Evolutionary conservation across 2,113 vertebrate genomes (phyloP), one percentile per base, ranked within the genome.

Genomic region (Burhinus bistriatus): DNA sequence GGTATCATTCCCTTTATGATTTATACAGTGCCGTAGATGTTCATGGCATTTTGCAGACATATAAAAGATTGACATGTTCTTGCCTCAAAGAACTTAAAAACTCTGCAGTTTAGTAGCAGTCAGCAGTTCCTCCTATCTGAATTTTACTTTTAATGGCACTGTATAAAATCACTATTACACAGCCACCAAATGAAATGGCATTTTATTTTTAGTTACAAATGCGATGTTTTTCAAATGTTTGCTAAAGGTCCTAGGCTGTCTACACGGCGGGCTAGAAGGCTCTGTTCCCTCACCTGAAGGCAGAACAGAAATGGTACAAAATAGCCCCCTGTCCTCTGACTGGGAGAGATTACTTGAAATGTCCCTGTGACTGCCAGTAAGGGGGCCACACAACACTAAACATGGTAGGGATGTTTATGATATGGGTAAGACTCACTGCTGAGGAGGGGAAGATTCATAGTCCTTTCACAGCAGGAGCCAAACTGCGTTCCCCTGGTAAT

Each of bases 61-160:
- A 95, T 88, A 96, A 93, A 97, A 95, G 96, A 95, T 96, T 97
- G 96, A 93, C 95, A 93, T 45, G 73, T 79, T 94, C 96, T 91
- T 88, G 54, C 87, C 66, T 95, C 93, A 83, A 94, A 95, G 92
- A 93, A 81, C 72, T 91, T 82, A 81, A 93, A 92, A 92, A 49
- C 87, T 84, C 65, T 89, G 80, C 77, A 59, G 70, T 95, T 96
- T 90, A 95, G 93, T 70, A 94, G 78, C 87, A 64, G 94, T 97
- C 96, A 97, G 95, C 95, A 95, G 55, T 96, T 97, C 91, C 42
- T 95, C 58, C 91, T 77, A 34, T 88, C 66, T 70, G 83, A 91
- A 90, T 94, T 96, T 77, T 73, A 30, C 93, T 94, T 95, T 88
- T 96, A 95, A 97, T 89, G 75, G 89, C 51, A 59, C 89, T 80